Evolutionary conservation across 2,888 invertebrate species (phyloP).

Genomic region (Drosophila subsilvestris): DNA sequence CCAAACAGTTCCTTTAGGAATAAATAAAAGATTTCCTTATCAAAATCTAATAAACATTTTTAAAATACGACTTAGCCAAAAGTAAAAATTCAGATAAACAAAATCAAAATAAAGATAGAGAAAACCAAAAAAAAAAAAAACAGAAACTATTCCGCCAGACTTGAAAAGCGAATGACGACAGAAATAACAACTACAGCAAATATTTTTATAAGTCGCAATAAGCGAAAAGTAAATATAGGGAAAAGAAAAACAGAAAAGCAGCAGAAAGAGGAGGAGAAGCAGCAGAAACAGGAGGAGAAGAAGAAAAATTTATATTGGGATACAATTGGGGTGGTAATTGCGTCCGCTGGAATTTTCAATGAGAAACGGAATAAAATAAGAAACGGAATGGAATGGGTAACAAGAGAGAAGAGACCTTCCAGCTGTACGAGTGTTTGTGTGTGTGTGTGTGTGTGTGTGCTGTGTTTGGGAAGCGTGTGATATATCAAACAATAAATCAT

Average conservation of each 20-base stretch:
- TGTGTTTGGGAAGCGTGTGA: slow-evolving; percentile 11
- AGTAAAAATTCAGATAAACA: slow-evolving; percentile 5
- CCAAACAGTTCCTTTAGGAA: not conserved
- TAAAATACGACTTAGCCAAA: slow-evolving; percentile 21
- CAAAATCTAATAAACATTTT: slow-evolving; percentile 2
- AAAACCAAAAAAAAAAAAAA: slow-evolving; percentile 12
- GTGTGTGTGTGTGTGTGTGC: slow-evolving; percentile 9
- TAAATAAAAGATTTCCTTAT: slow-evolving; percentile 20
- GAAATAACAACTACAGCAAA: slow-evolving; percentile 48
- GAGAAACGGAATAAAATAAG: slow-evolving; percentile 10
- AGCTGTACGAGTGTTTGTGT: not conserved
- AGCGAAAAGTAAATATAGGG: slow-evolving; percentile 63
- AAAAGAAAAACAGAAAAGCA: slow-evolving; percentile 30
- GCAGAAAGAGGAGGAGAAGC: slow-evolving; percentile 14
- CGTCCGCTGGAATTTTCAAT: slow-evolving; percentile 52
- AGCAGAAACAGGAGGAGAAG: slow-evolving; percentile 1
- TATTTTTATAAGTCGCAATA: slow-evolving; percentile 74
- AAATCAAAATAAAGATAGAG: not conserved
- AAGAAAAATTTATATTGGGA: slow-evolving; percentile 47
- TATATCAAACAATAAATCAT: slow-evolving; percentile 48
- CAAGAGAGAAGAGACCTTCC: slow-evolving; percentile 10
- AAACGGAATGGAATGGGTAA: slow-evolving; percentile 11
- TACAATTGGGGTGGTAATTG: slow-evolving; percentile 55
- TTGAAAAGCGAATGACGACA: slow-evolving; percentile 37
- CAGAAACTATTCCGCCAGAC: slow-evolving; percentile 23